A percentile compares a stretch with the other conserved stretches of the same genome.
These are phyloP conservation scores for Eira barbara DNA, from an alignment of 2,113 vertebrate species.

Conservation along the genomic window DNA sequence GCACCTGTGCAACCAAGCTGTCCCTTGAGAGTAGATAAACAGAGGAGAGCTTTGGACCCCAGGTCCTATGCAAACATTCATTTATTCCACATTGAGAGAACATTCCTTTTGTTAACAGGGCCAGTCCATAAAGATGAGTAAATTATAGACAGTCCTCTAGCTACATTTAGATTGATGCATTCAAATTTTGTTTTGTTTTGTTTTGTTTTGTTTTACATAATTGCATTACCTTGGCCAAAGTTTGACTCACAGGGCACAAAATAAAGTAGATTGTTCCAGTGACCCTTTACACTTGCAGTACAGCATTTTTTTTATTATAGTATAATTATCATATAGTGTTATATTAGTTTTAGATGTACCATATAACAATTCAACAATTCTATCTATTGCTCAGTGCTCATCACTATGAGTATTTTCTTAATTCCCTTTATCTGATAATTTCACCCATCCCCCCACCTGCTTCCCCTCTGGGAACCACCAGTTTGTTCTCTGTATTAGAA, in stretches of 20 bases:
- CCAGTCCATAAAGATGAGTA: not conserved
- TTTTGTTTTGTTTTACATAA: conserved; percentile 34
- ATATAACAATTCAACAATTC: not conserved
- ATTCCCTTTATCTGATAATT: not conserved
- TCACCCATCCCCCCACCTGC: not conserved
- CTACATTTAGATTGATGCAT: not conserved
- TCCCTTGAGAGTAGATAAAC: conserved; percentile 27
- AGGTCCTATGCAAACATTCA: not conserved
- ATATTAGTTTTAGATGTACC: not conserved
- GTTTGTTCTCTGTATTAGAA: not conserved
- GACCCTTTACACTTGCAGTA: not conserved
- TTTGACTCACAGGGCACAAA: not conserved
- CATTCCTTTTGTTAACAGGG: not conserved
- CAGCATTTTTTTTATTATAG: not conserved
- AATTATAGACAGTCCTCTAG: not conserved
- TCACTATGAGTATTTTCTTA: not conserved
- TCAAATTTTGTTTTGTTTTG: not conserved
- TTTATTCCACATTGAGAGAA: not conserved
- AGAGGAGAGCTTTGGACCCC: not conserved
- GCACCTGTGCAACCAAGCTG: not conserved
- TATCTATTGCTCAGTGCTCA: not conserved
- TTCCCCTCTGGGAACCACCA: not conserved
- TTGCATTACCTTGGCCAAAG: conserved; percentile 22
- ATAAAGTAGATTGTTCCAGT: not conserved
- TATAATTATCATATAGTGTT: not conserved